Evolutionary conservation across 2,797 vertebrate genomes (phyloP).

Genomic region (Melanotaenia pygmaea): DNA sequence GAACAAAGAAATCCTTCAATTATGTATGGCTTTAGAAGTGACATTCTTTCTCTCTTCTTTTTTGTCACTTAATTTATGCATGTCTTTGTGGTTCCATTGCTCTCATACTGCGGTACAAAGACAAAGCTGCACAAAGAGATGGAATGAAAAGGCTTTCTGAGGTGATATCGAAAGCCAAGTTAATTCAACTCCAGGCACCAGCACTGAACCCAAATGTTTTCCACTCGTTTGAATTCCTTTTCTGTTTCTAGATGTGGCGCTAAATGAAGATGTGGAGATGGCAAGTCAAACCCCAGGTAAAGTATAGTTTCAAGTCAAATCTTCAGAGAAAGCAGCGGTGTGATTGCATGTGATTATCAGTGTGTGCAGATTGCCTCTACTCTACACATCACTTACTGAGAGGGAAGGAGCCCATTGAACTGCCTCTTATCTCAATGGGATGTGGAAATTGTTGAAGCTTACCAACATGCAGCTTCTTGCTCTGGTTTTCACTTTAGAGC

Average conservation of each 20-base stretch:
- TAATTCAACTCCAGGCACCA: slow-evolving; percentile 46
- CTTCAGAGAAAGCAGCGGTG: background rate
- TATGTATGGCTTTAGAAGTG: slow-evolving; percentile 81
- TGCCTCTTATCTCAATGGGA: slow-evolving; percentile 33
- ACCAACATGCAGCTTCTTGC: slow-evolving; percentile 31
- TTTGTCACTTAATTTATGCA: slow-evolving; percentile 79
- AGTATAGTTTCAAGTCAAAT: slow-evolving; percentile 18
- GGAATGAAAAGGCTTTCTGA: slow-evolving; percentile 73
- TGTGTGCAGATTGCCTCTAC: slow-evolving; percentile 22
- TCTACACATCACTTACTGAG: slow-evolving; percentile 21
- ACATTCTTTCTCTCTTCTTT: slow-evolving; percentile 72
- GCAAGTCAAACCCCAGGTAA: slow-evolving; percentile 75
- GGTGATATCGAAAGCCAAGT: slow-evolving; percentile 70
- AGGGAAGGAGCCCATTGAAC: slow-evolving; percentile 32
- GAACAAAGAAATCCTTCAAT: slow-evolving; percentile 81
- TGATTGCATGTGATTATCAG: slow-evolving; percentile 31
- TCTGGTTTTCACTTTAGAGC: slow-evolving; percentile 41
- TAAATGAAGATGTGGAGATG: slow-evolving; percentile 69
- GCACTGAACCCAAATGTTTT: slow-evolving; percentile 57
- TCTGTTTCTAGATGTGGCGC: slow-evolving; percentile 57
- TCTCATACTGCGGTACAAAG: slow-evolving; percentile 72
- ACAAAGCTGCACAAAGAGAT: slow-evolving; percentile 73
- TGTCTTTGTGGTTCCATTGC: slow-evolving; percentile 79
- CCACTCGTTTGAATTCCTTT: slow-evolving; percentile 37
- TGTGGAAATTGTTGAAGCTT: slow-evolving; percentile 24